Conservation (phyloP, 2,797 vertebrate species). For the Triplophysa yarkandensis region DNA sequence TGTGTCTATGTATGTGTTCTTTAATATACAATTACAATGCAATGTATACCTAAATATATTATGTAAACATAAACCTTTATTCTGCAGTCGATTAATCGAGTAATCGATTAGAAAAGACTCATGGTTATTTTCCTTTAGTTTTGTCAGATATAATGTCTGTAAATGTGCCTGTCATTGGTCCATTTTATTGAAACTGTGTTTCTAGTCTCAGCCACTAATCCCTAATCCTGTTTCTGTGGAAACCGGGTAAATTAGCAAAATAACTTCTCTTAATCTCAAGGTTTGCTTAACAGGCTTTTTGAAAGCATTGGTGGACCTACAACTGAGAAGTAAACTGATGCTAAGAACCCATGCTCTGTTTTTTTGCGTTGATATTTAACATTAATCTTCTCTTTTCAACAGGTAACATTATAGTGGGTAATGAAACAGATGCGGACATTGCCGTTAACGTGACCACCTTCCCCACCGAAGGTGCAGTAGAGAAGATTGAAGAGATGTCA, state of each 20-base stretch:
- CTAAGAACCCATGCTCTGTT: background rate
- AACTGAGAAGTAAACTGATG: constrained; percentile 45
- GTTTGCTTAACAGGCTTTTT: constrained; percentile 61
- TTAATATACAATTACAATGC: too few species aligned
- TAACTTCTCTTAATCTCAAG: constrained; percentile 72
- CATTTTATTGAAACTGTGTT: constrained; percentile 31
- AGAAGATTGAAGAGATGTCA: constrained; percentile 60
- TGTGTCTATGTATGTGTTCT: too few species aligned
- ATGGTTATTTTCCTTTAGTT: too few species aligned
- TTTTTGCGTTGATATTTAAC: constrained; percentile 1
- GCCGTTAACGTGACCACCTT: constrained; percentile 64
- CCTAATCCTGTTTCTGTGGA: constrained; percentile 66
- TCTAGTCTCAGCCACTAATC: constrained; percentile 65
- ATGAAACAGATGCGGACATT: constrained; percentile 61
- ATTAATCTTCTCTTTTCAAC: constrained; percentile 21
- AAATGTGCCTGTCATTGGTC: constrained; percentile 19
- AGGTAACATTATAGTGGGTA: constrained; percentile 66
- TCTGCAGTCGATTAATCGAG: too few species aligned
- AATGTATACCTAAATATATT: too few species aligned
- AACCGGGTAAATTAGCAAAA: constrained; percentile 73
- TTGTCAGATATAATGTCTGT: background rate
- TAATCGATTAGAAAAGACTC: too few species aligned
- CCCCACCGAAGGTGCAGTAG: constrained; percentile 60
- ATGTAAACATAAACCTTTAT: too few species aligned
- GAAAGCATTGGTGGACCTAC: constrained; percentile 48